Evolutionary conservation across 2,888 invertebrate genomes (phyloP), one percentile per base, ranked within the genome.

Genomic region (Monochamus alternatus): DNA sequence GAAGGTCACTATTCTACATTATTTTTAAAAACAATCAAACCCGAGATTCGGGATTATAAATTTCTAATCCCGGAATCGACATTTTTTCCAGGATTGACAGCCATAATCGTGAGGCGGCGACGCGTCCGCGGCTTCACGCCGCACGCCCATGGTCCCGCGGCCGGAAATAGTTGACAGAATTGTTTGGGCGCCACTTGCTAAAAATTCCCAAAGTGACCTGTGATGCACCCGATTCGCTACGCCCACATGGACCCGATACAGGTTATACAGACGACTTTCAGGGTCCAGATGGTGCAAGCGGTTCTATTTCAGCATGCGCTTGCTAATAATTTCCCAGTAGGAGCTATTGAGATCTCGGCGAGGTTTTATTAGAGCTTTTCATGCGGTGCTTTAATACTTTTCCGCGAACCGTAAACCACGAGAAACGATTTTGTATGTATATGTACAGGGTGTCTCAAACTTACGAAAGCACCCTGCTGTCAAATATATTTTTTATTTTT

Each of bases 121-220:
- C n/a, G 7, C 4, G 3, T 58, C 14, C 58, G 22, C 1, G 60
- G 3, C 38, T 30, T 31, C 38, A 2, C 12, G 10, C 30, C 32
- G 60, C 5, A 10, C 32, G 32, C 10, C 30, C 32, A 32, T n/a
- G 51, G 30, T 9, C n/a, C 66, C 31, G 32, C 77, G 62, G 70
- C 74, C 72, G 77, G 81, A 81, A 82, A 78, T 82, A 75, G 76
- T 73, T 59, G 69, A 59, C 64, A 73, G 75, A 64, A 76, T 78
- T 78, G 76, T 79, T 78, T 78, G 78, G 78, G 80, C 80, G 80
- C 80, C 78, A 80, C 78, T 80, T 78, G 80, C 80, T 80, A 78
- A 80, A 80, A 78, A 79, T 79, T 70, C 62, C 70, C 68, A 74
- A 70, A 75, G 44, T 77, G 79, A 79, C 71, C 79, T 77, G 77